Conservation (phyloP, 2,888 invertebrate genomes). For the Patella ulyssiponensis region DNA sequence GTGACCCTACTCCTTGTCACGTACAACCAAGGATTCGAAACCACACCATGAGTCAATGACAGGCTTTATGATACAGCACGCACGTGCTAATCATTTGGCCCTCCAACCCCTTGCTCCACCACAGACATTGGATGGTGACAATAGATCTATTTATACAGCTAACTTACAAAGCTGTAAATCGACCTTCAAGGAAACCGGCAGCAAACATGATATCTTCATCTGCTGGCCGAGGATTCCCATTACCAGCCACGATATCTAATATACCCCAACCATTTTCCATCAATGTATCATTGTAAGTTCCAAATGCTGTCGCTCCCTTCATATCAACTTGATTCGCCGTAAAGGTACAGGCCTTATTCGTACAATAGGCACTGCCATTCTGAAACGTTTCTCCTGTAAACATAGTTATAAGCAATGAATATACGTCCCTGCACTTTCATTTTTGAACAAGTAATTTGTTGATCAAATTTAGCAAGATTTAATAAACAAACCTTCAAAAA, state of each 20-base stretch:
- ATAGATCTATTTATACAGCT: not conserved
- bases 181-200: slow-evolving; percentile 65
- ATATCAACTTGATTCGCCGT: slow-evolving; percentile 40
- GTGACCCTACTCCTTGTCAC: too few species aligned
- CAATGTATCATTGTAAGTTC: slow-evolving; percentile 60
- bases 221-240: slow-evolving; percentile 33
- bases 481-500: too few species aligned
- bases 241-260: slow-evolving; percentile 61
- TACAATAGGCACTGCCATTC: slow-evolving; percentile 51
- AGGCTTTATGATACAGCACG: too few species aligned
- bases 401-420: too few species aligned
- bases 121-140: not conserved
- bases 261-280: slow-evolving; percentile 66
- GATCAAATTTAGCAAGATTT: too few species aligned
- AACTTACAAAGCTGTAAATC: slow-evolving; percentile 63
- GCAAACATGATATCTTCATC: slow-evolving; percentile 64
- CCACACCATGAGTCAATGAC: too few species aligned
- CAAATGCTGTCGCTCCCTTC: slow-evolving; percentile 55
- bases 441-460: too few species aligned
- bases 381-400: not conserved
- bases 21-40: too few species aligned
- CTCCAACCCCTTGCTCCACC: too few species aligned
- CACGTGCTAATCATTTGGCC: too few species aligned
- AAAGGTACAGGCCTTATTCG: slow-evolving; percentile 41
- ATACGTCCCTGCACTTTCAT: too few species aligned